Evolutionary conservation across 1,140 invertebrate species (phyloP), one percentile per base, ranked within the genome.

Genomic region (Ceratina australensis): DNA sequence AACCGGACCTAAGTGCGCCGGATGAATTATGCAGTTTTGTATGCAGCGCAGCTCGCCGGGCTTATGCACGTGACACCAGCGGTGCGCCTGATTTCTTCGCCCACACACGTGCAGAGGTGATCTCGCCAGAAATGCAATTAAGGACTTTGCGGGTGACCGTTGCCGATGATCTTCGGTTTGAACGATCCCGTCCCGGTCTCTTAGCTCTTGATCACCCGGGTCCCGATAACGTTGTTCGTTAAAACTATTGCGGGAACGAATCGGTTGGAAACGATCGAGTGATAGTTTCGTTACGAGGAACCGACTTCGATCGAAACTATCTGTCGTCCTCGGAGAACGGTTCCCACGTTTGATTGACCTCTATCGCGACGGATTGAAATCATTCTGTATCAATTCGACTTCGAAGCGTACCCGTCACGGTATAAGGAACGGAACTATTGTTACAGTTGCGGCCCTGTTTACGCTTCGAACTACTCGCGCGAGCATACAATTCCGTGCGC

Each of bases 21-120:
- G 33, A 84, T 84, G 80, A 84, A 84, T 85, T 84, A 83, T 81
- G 57, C 74, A 81, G 74, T 85, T 85, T 81, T 84, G 73, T 73
- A 65, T 81, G 69, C 78, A 74, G 33, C 33, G 72, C 77, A 72
- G 74, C 68, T 71, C 52, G 42, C 54, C 12, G 18, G 59, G 26
- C 22, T 66, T 66, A 60, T 49, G 50, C 60, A 42, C 20, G 49
- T 50, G 50, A 68, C 33, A 33, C 33, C 5, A 10, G 3, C 15
- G 57, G 18, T 42, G 4, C 64, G 4, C 60, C 28, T 52, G 74
- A 72, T 79, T 79, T 71, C 52, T 28, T 26, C 24, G 59, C 28
- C n/a, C 24, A 16, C 5, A 16, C 47, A 54, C 59, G 33, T 42
- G 10, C 33, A 42, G 33, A 8, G 33, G 33, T 42, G 5, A 42